These are phyloP conservation scores for Drosophila sp. DNA, from an alignment of 1,140 invertebrate genomes.

Conservation along the genomic window DNA sequence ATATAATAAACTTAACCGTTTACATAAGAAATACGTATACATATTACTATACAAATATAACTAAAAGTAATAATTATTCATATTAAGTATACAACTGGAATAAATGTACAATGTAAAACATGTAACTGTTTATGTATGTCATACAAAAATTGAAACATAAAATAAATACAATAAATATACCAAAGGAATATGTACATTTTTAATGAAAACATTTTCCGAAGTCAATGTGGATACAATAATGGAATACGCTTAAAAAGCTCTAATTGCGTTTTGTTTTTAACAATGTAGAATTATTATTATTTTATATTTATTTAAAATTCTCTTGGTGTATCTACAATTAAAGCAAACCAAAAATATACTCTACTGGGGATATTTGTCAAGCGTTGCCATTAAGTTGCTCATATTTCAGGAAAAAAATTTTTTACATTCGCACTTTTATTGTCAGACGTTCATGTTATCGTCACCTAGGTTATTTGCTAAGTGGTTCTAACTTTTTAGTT, in stretches of 20 bases:
- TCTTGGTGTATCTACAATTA: too few relatives aligned
- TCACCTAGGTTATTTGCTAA: too few relatives aligned
- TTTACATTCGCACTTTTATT: too few relatives aligned
- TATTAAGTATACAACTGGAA: conserved; percentile 73
- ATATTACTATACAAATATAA: conserved; percentile 60
- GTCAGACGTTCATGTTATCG: too few relatives aligned
- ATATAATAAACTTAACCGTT: conserved; percentile 52
- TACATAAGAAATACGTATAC: conserved; percentile 51
- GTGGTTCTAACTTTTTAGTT: too few relatives aligned
- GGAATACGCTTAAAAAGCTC: too few relatives aligned
- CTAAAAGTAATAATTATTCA: conserved; percentile 59
- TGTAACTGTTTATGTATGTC: conserved; percentile 76
- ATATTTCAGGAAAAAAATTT: too few relatives aligned
- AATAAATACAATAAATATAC: conserved; percentile 81
- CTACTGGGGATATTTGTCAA: neutral
- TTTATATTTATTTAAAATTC: neutral
- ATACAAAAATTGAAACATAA: conserved; percentile 54
- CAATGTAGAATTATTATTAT: neutral
- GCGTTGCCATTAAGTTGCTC: neutral
- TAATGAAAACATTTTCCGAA: too few relatives aligned
- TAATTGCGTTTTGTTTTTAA: too few relatives aligned
- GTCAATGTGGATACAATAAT: too few relatives aligned
- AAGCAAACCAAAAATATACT: neutral
- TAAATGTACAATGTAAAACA: conserved; percentile 80
- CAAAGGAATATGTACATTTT: conserved; percentile 45